Conservation (phyloP, 2,888 invertebrate genomes). For the Cheilosia impressa region DNA sequence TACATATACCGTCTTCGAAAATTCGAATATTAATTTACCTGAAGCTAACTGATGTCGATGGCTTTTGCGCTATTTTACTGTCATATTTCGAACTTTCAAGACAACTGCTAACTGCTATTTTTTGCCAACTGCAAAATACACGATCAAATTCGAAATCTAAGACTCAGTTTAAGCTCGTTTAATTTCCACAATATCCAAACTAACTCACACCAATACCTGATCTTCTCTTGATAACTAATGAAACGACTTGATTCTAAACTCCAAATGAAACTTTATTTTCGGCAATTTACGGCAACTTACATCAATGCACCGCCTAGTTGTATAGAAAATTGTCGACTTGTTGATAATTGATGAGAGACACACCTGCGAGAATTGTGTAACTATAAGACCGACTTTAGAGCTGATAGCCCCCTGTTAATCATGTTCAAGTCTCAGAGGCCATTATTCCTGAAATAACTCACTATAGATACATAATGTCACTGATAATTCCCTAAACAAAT, state of each 20-base stretch:
- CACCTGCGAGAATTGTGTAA: slow-evolving; percentile 26
- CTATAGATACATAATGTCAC: too few relatives aligned
- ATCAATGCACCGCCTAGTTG: background rate
- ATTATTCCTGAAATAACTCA: background rate
- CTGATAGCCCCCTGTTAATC: slow-evolving; percentile 31
- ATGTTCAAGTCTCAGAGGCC: slow-evolving; percentile 22
- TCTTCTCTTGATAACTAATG: background rate
- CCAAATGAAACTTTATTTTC: background rate
- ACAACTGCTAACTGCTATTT: too few relatives aligned
- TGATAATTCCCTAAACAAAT: slow-evolving; percentile 4
- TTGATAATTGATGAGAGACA: background rate
- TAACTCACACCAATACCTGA: background rate
- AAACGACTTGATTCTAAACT: background rate
- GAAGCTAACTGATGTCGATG: background rate
- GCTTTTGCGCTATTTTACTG: background rate
- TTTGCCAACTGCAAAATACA: too few relatives aligned
- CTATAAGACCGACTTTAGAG: background rate
- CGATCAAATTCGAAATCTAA: too few relatives aligned
- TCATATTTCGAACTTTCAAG: too few relatives aligned
- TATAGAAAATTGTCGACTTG: background rate
- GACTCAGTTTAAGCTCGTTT: too few relatives aligned
- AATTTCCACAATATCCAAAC: too few relatives aligned
- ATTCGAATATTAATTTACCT: background rate
- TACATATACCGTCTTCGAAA: background rate
- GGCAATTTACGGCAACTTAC: slow-evolving; percentile 7